phyloP scores from a whole-genome alignment of 1,140 invertebrate genomes.

The Battus philenor region DNA sequence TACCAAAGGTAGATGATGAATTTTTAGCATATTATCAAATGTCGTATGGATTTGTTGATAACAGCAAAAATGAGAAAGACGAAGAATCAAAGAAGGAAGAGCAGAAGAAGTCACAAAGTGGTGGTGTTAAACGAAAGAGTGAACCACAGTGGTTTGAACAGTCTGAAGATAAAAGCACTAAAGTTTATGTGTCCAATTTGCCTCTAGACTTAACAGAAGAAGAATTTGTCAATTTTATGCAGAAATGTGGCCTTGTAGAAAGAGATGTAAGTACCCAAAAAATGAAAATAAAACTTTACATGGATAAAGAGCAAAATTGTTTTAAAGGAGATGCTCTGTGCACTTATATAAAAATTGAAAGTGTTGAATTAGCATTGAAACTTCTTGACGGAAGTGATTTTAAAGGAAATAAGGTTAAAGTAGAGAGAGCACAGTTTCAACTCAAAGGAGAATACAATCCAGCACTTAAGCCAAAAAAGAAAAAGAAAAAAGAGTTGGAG shows the following conservation, averaged over 20 bases:
- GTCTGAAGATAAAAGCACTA: constrained; percentile 94
- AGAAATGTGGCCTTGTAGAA: constrained; percentile 97
- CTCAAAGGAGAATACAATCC: constrained; percentile 98
- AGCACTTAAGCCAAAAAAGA: constrained; percentile 93
- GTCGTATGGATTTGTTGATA: constrained; percentile 91
- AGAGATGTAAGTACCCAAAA: constrained; percentile 88
- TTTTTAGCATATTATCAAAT: constrained; percentile 97
- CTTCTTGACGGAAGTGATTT: constrained; percentile 93
- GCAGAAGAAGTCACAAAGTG: constrained; percentile 35
- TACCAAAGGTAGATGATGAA: constrained; percentile 97
- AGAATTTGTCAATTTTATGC: constrained; percentile 93
- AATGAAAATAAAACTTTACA: constrained; percentile 97
- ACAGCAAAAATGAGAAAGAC: constrained; percentile 60
- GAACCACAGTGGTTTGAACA: constrained; percentile 93
- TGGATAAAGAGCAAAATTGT: constrained; percentile 86
- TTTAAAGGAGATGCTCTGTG: constrained; percentile 98
- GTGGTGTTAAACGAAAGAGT: constrained; percentile 66
- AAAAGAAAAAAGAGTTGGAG: constrained; percentile 91
- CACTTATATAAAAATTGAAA: constrained; percentile 98
- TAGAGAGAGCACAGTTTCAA: constrained; percentile 96
- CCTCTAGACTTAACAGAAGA: constrained; percentile 93
- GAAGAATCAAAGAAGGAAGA: constrained; percentile 39
- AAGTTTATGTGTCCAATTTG: constrained; percentile 97
- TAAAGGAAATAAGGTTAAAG: constrained; percentile 87
- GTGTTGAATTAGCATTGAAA: constrained; percentile 94